Conservation (phyloP, 2,113 vertebrate species). For the Falco punctatus region DNA sequence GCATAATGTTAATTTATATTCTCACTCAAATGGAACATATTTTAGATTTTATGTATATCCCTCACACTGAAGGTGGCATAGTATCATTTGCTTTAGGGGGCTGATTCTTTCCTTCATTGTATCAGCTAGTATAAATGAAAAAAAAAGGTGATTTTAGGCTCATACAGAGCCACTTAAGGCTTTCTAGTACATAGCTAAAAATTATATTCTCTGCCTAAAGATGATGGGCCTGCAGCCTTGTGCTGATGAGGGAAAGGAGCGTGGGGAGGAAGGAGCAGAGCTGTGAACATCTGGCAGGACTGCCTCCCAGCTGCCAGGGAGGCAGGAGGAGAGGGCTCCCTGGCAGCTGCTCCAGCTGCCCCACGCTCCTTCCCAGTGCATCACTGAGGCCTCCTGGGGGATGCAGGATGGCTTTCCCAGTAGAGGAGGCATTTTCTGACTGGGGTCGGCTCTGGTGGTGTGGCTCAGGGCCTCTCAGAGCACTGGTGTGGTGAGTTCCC, state of each 20-base stretch:
- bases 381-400: not conserved
- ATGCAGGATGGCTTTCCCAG: not conserved
- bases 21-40: not conserved
- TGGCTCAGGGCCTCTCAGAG: fast-evolving
- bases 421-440: not conserved
- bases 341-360: not conserved
- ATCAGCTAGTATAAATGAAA: not conserved
- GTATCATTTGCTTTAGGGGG: not conserved
- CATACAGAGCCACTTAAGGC: not conserved
- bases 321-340: fast-evolving
- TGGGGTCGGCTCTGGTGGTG: fast-evolving
- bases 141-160: not conserved
- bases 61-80: not conserved
- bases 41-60: not conserved
- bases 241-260: not conserved
- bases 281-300: fast-evolving
- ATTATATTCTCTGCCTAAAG: not conserved
- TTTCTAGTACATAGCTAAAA: not conserved
- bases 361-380: not conserved
- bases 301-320: not conserved
- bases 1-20: constrained; percentile 37
- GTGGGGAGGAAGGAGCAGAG: not conserved
- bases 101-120: not conserved
- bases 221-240: not conserved
- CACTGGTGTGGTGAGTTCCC: not conserved